phyloP scores from a whole-genome alignment of 35 echinoderm and acorn worm genomes.

The Holothuria glaberrima region DNA sequence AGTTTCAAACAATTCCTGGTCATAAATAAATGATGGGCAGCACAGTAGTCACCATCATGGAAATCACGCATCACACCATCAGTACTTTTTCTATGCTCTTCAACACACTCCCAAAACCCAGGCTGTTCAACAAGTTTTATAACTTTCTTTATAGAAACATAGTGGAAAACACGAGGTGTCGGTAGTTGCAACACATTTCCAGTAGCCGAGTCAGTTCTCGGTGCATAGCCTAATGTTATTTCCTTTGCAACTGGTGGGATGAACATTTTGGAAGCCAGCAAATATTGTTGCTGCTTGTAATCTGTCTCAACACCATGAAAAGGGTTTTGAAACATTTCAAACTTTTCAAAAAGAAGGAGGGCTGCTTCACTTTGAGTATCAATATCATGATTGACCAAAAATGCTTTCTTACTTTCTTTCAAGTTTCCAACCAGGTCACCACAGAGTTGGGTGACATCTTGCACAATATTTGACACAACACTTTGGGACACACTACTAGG shows the following conservation, averaged over 20 bases:
- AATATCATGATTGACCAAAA: neutral
- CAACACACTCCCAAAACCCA: slow-evolving; percentile 1
- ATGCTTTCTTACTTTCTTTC: slow-evolving; percentile 16
- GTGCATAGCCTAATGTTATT: slow-evolving; percentile 43
- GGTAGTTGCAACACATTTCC: slow-evolving; percentile 30
- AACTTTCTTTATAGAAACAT: slow-evolving; percentile 16
- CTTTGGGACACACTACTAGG: slow-evolving; percentile 45
- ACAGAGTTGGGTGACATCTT: slow-evolving; percentile 20
- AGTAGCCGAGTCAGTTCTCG: slow-evolving; percentile 29
- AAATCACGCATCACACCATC: slow-evolving; percentile 38
- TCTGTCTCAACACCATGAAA: slow-evolving; percentile 15
- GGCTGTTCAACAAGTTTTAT: neutral
- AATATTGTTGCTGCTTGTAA: slow-evolving; percentile 8
- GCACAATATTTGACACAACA: slow-evolving; percentile 8
- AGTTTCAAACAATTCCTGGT: neutral
- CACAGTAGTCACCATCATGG: slow-evolving; percentile 9
- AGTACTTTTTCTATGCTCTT: slow-evolving; percentile 3
- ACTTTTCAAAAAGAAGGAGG: neutral
- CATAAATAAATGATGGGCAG: neutral
- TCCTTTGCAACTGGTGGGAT: slow-evolving; percentile 19
- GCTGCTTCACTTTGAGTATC: neutral
- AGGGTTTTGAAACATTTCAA: neutral
- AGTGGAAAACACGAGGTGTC: slow-evolving; percentile 20
- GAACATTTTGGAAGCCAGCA: neutral
- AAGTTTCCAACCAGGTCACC: slow-evolving; percentile 40